These are phyloP conservation scores for Tachystola acroxantha DNA, from an alignment of 2,888 invertebrate genomes.

Conservation along the genomic window DNA sequence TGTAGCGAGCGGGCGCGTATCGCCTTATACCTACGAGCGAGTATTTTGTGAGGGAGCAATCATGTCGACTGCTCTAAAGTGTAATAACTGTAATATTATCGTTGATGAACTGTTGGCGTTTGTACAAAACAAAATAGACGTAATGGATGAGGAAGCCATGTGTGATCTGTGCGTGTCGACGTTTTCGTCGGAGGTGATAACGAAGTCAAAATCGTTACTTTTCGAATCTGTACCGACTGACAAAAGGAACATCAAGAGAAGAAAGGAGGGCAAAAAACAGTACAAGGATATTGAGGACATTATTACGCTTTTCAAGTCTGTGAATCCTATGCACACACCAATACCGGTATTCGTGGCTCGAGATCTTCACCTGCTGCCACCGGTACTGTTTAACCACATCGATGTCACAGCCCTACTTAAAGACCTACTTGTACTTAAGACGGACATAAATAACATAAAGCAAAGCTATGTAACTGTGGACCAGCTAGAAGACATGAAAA, in stretches of 20 bases:
- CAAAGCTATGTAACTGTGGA: no score
- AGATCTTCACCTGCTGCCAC: conserved; percentile 11
- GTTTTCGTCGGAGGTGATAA: conserved; percentile 14
- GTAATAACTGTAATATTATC: conserved; percentile 8
- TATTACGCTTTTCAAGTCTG: conserved; percentile 9
- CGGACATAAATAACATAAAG: background rate
- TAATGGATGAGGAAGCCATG: conserved; percentile 15
- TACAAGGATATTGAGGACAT: conserved; percentile 11
- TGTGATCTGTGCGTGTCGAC: conserved; percentile 13
- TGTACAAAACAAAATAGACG: conserved; percentile 17
- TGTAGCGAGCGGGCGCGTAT: no score
- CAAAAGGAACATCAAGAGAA: conserved; percentile 3
- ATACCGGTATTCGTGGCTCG: conserved; percentile 13
- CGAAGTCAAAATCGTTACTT: conserved; percentile 13
- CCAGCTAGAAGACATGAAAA: no score
- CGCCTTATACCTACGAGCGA: no score
- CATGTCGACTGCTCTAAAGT: no score
- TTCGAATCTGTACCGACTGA: conserved; percentile 11
- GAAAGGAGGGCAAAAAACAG: conserved; percentile 11
- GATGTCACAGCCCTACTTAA: conserved; percentile 13
- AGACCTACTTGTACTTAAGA: conserved; percentile 3
- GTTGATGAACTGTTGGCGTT: conserved; percentile 10
- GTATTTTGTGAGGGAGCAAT: no score
- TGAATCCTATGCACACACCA: conserved; percentile 5
- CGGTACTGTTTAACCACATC: conserved; percentile 10